Evolutionary conservation across 1,140 invertebrate species (phyloP), one percentile per base, ranked within the genome.

Genomic region (Copidosoma floridanum): DNA sequence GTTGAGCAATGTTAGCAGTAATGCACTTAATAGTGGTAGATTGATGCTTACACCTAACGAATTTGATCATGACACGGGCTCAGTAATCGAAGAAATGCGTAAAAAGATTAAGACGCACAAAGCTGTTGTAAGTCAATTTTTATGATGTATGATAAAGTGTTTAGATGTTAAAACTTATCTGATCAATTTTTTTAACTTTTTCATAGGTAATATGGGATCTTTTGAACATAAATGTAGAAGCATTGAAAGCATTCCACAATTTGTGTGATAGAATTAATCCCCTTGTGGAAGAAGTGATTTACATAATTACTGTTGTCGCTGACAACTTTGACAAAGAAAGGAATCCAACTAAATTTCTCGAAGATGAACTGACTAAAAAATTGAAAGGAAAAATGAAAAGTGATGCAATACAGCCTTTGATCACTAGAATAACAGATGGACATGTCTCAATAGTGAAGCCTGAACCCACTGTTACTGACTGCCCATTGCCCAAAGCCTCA

Each of bases 341-440:
- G 37, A 66, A 57, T 21, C 27, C 65, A 21, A 11, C 66, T 26
- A 38, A 62, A 41, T 71, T 71, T 50, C 60, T 77, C 10, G 70
- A 75, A 32, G 50, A 64, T 6, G 54, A 72, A 29, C 50, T 79
- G 23, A 58, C 20, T 11, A 54, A 61, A 1, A 71, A 68, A 69
- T 61, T 77, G 18, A 62, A 37, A n/a, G 56, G 56, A 0, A 66
- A 68, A 24, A 67, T 78, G n/a, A 56, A 74, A 37, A 7, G 51
- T 7, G 73, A 76, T 65, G 67, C 66, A 53, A 58, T 79, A 37
- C 3, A 46, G 5, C 65, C 77, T 37, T 55, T 78, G 6, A 59
- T 78, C 43, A 75, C 73, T 8, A 69, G 77, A 48, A 68, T 79
- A 4, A 78, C 69, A 2, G 73, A 76, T 63, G 76, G 70, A 2